These are phyloP conservation scores for Myzus persicae DNA, from an alignment of 1,140 invertebrate species.

Conservation along the genomic window DNA sequence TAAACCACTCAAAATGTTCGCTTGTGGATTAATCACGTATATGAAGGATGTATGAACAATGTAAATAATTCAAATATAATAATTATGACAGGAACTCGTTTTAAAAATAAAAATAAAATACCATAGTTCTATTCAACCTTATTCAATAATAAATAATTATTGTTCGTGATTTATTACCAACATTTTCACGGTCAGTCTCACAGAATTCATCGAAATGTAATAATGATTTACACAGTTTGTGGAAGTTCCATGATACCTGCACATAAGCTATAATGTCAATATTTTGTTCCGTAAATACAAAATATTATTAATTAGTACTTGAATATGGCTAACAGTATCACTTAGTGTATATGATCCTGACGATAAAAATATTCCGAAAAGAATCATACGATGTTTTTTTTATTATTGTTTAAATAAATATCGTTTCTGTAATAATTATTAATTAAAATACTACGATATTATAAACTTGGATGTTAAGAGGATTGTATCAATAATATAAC, in stretches of 20 bases:
- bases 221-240: not conserved
- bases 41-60: not conserved
- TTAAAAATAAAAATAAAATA: not conserved
- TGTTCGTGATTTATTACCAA: not conserved
- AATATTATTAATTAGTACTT: not conserved
- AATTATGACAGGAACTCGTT: not conserved
- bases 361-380: too few species aligned
- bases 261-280: not conserved
- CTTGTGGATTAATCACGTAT: not conserved
- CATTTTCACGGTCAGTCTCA: not conserved
- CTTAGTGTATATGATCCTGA: too few species aligned
- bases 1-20: too few species aligned
- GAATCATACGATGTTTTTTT: too few species aligned
- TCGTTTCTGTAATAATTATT: too few species aligned
- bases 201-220: not conserved
- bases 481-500: too few species aligned
- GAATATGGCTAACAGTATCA: not conserved
- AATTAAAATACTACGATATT: too few species aligned
- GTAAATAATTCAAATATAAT: not conserved
- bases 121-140: not conserved
- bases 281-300: not conserved
- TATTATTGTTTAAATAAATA: too few species aligned
- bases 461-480: too few species aligned
- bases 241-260: not conserved
- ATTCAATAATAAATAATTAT: not conserved